Conservation (phyloP, 2,888 invertebrate species). For the Oscheius sp. region DNA sequence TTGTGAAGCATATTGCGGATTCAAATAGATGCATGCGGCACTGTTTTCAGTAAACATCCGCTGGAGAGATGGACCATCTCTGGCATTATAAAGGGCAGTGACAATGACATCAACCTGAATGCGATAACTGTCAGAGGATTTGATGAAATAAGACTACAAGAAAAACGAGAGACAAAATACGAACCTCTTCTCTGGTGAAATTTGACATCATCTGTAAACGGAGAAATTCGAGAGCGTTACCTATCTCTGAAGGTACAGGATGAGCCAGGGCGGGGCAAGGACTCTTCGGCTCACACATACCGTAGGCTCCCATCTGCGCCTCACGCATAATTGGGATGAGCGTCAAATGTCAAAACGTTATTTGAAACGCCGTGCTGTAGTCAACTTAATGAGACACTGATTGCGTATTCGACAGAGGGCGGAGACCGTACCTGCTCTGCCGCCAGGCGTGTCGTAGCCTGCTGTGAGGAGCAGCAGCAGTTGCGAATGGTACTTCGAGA, state of each 20-base stretch:
- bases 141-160: constrained; percentile 19
- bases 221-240: constrained; percentile 9
- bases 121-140: neutral
- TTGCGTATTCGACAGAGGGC: constrained; percentile 28
- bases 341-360: constrained; percentile 40
- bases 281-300: neutral
- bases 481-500: constrained; percentile 8
- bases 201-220: constrained; percentile 34
- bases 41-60: constrained; percentile 26
- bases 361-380: constrained; percentile 33
- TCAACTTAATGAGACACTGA: constrained; percentile 35
- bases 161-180: constrained; percentile 20
- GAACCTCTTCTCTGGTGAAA: constrained; percentile 30
- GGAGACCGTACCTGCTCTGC: constrained; percentile 17
- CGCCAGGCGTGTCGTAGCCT: constrained; percentile 6
- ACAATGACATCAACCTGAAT: constrained; percentile 62
- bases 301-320: constrained; percentile 25
- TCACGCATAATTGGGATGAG: constrained; percentile 36
- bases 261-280: constrained; percentile 16
- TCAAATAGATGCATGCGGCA: neutral
- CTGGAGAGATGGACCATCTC: constrained; percentile 50
- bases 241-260: constrained; percentile 6
- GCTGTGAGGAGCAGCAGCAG: constrained; percentile 4
- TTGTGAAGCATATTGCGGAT: constrained; percentile 37
- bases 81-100: constrained; percentile 56